Percentiles rank a stretch among this genome's conserved stretches.
phyloP scores from a whole-genome alignment of 2,113 vertebrate genomes.

The Ptilorrhoa leucosticta region DNA sequence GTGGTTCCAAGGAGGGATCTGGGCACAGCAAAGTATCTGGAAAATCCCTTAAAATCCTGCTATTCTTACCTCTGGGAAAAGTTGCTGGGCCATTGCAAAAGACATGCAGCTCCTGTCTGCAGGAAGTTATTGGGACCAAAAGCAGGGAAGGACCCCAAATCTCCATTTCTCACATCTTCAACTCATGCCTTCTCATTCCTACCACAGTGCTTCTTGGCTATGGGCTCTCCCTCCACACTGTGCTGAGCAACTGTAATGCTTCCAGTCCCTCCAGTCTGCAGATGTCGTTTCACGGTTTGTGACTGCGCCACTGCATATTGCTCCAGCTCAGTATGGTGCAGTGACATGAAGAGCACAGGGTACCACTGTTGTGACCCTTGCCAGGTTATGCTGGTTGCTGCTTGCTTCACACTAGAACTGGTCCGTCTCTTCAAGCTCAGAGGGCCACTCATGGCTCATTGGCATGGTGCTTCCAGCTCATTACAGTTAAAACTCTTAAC shows the following conservation, averaged over 20 bases:
- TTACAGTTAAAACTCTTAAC: background rate
- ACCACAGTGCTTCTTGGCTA: fast-evolving
- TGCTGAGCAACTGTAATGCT: fast-evolving
- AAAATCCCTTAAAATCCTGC: background rate
- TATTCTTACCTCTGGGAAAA: background rate
- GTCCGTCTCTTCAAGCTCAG: background rate
- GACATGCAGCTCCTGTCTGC: background rate
- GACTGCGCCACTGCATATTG: fast-evolving
- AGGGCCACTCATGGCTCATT: fast-evolving
- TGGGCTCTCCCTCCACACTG: background rate
- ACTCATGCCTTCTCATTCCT: background rate
- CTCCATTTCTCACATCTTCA: background rate
- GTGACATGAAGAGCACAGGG: too few species aligned
- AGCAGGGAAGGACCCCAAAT: background rate
- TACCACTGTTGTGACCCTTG: fast-evolving
- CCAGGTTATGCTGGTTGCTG: too few species aligned
- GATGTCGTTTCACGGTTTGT: fast-evolving
- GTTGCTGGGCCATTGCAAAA: background rate
- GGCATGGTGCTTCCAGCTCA: background rate
- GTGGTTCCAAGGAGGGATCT: background rate
- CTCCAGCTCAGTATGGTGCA: fast-evolving
- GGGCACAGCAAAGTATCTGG: background rate
- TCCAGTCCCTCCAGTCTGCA: background rate
- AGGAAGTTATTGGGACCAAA: background rate
- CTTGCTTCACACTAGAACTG: too few species aligned